Conservation (phyloP, 2,888 invertebrate genomes). For the Resseliella maxima region DNA sequence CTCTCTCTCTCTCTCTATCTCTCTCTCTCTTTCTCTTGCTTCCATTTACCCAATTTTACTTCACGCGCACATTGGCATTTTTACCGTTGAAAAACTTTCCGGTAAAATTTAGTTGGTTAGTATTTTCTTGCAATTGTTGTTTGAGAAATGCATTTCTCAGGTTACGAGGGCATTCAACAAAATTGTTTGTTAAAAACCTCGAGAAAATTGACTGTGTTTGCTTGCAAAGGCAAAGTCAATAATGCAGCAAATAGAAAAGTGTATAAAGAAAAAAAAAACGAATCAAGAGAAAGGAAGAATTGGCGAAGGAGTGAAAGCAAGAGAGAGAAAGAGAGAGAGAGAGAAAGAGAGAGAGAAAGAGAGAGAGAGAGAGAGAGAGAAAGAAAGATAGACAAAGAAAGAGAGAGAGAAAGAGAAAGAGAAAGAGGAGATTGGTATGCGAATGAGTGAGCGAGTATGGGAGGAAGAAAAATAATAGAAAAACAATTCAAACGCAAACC, state of each 20-base stretch:
- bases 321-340: neutral
- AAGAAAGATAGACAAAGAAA: neutral
- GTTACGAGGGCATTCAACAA: neutral
- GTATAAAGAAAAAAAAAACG: neutral
- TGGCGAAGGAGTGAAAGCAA: neutral
- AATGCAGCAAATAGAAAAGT: too few species aligned
- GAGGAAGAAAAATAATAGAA: neutral
- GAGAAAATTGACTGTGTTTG: slow-evolving; percentile 8
- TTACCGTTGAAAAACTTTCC: neutral
- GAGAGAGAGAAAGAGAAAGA: neutral
- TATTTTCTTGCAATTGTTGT: slow-evolving; percentile 21
- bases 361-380: too few species aligned
- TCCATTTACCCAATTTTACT: too few species aligned
- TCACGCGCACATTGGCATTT: too few species aligned
- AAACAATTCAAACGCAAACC: slow-evolving; percentile 31
- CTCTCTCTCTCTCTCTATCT: neutral
- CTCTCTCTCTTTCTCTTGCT: too few species aligned
- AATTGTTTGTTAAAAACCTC: neutral
- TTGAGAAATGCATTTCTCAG: neutral
- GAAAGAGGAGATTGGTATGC: neutral
- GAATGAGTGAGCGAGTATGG: too few species aligned
- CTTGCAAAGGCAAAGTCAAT: neutral
- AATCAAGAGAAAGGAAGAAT: neutral
- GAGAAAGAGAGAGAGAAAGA: neutral
- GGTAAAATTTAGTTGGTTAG: neutral